Evolutionary conservation across 2,888 invertebrate genomes (phyloP), one percentile per base, ranked within the genome.

Genomic region (Malthinus flaveolus): DNA sequence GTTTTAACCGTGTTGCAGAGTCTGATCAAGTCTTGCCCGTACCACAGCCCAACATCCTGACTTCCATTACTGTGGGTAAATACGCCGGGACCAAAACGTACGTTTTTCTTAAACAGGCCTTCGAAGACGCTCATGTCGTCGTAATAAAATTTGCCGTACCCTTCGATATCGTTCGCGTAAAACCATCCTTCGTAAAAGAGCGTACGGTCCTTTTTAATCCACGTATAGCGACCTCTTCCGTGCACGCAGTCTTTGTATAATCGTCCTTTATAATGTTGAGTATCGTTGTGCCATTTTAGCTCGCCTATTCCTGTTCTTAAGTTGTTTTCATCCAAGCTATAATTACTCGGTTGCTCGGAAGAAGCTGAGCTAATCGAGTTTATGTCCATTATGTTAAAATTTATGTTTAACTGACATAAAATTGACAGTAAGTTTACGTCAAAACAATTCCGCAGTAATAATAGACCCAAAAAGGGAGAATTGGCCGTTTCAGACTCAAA

Each of bases 11-110:
- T 49, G 1, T 35, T 39, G 4, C 78, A 67, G 8, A 85, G 70
- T 23, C 84, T 74, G 1, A 82, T 67, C 31, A 85, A 74, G 57
- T 78, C 77, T 1, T 66, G 72, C 0, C 81, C 82, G 3, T 78
- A 67, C 86, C 86, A 85, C 8, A 85, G 67, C 0, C 85, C 86
- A 1, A 85, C 83, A 66, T 85, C 80, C 64, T 82, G 82, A 5
- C 64, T 72, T 0, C 79, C 75, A 62, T 78, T 69, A 0, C 78
- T 61, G 54, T 81, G 73, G 0, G 80, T 78, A 42, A 81, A 76
- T 7, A 84, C 72, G 0, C 85, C 86, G 1, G 86, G 85, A 33
- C 86, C 86, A 75, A 80, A 85, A 12, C 84, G 80, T 7, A 73
- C 56, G 66, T 85, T 81, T n/a, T 76, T 72, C 65, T 80, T 75